A percentile compares a stretch with the other conserved stretches of the same genome.
phyloP scores from a whole-genome alignment of 2,113 vertebrate species.

The Megaptera novaeangliae region DNA sequence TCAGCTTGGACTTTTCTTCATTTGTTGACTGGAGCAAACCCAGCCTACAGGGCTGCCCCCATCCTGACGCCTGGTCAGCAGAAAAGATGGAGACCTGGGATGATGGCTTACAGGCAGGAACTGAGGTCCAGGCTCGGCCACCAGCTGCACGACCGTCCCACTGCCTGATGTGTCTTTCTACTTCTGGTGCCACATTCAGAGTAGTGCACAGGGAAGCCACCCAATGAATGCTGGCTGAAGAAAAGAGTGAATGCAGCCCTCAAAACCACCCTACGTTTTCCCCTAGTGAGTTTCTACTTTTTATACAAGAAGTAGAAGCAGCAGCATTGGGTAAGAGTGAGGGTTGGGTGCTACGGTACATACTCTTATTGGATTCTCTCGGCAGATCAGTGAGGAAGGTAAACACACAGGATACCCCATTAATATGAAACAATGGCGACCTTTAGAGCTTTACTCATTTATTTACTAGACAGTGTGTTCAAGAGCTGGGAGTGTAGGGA shows the following conservation, averaged over 20 bases:
- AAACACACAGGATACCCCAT: fast-evolving
- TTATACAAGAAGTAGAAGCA: not conserved
- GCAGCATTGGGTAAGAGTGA: fast-evolving
- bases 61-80: not conserved
- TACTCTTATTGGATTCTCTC: not conserved
- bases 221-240: not conserved
- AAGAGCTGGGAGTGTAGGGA: fast-evolving
- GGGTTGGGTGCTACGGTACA: too few relatives aligned
- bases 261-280: fast-evolving
- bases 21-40: not conserved
- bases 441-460: not conserved
- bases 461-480: not conserved
- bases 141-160: too few relatives aligned
- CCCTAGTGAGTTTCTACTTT: too few relatives aligned
- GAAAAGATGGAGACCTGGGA: fast-evolving
- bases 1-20: not conserved
- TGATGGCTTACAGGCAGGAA: too few relatives aligned
- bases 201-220: fast-evolving
- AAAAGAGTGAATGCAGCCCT: not conserved
- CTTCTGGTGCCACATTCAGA: fast-evolving
- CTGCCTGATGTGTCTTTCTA: fast-evolving
- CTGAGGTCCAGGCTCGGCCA: not conserved
- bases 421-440: not conserved
- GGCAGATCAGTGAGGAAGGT: fast-evolving
- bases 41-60: fast-evolving